A percentile compares a stretch with the other conserved stretches of the same genome.
phyloP scores from a whole-genome alignment of 1,140 invertebrate genomes.

The Pteromalus puparum region DNA sequence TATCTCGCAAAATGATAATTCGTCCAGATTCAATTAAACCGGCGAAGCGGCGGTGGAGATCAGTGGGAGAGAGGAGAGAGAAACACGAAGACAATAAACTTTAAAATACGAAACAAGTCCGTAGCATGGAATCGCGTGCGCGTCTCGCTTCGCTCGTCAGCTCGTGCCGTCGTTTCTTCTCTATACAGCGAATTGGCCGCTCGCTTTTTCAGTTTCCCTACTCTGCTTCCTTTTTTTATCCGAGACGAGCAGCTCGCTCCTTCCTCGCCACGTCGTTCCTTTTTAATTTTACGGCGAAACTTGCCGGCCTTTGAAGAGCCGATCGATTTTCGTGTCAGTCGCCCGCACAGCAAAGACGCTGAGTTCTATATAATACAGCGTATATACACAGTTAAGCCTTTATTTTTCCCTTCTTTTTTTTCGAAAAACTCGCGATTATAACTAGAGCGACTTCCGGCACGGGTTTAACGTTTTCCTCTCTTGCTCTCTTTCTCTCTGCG shows the following conservation, averaged over 20 bases:
- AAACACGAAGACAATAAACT: constrained; percentile 47
- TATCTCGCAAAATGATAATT: constrained; percentile 38
- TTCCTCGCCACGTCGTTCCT: constrained; percentile 17
- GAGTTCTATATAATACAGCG: not conserved
- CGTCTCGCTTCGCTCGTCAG: constrained; percentile 63
- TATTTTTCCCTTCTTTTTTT: not conserved
- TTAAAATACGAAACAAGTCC: constrained; percentile 42
- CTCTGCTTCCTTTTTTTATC: constrained; percentile 36
- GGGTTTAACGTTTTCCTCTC: constrained; percentile 1
- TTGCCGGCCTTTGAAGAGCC: constrained; percentile 34
- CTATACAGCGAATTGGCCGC: not conserved
- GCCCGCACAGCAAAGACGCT: not conserved
- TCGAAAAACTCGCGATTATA: constrained; percentile 21
- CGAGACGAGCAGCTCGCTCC: not conserved
- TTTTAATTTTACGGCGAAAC: constrained; percentile 42
- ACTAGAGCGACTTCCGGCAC: not conserved
- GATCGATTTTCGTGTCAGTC: constrained; percentile 40
- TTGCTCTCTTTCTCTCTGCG: no score
- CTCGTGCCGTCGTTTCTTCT: constrained; percentile 34
- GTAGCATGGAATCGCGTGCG: constrained; percentile 60
- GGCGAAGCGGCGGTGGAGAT: not conserved
- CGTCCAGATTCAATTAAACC: constrained; percentile 44
- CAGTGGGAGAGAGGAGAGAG: not conserved
- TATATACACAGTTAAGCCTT: not conserved
- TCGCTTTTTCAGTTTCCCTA: constrained; percentile 42